phyloP scores from a whole-genome alignment of 2,113 vertebrate genomes.

The Saccopteryx leptura region DNA sequence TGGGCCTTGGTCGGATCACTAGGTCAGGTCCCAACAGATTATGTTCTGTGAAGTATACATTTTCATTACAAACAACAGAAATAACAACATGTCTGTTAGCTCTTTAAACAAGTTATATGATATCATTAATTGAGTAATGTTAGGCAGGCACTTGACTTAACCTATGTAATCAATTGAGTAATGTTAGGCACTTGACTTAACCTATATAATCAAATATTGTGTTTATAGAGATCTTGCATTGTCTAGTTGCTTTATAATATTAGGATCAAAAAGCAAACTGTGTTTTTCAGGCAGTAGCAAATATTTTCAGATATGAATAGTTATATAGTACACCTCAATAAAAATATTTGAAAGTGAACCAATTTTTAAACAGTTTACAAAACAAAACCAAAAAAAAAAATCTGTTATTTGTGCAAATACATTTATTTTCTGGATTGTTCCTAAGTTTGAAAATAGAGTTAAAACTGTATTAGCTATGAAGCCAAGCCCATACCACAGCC shows the following conservation, averaged over 20 bases:
- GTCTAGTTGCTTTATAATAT: conserved; percentile 30
- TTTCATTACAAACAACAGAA: conserved; percentile 44
- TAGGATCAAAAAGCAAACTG: conserved; percentile 53
- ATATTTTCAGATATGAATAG: conserved; percentile 34
- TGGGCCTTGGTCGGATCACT: background rate
- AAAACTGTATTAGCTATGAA: conserved; percentile 49
- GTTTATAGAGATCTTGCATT: conserved; percentile 10
- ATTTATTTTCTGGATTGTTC: conserved; percentile 66
- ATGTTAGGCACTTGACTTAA: conserved; percentile 23
- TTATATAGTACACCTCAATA: background rate
- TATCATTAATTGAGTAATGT: conserved; percentile 35
- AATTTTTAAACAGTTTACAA: conserved; percentile 67
- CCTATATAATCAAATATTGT: conserved; percentile 44
- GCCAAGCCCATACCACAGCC: background rate
- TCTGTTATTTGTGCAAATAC: conserved; percentile 65
- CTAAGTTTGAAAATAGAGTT: conserved; percentile 35
- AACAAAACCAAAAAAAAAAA: conserved; percentile 61
- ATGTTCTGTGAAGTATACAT: conserved; percentile 32
- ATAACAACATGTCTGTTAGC: background rate
- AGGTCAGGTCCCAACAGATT: conserved; percentile 20
- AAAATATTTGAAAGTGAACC: conserved; percentile 55
- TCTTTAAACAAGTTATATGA: conserved; percentile 26
- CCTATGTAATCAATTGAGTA: background rate
- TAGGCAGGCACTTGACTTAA: conserved; percentile 10
- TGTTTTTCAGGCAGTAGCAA: conserved; percentile 60